Base-by-base conservation (phyloP, 2,797 vertebrate genomes). In the Taenioides sp. region DNA sequence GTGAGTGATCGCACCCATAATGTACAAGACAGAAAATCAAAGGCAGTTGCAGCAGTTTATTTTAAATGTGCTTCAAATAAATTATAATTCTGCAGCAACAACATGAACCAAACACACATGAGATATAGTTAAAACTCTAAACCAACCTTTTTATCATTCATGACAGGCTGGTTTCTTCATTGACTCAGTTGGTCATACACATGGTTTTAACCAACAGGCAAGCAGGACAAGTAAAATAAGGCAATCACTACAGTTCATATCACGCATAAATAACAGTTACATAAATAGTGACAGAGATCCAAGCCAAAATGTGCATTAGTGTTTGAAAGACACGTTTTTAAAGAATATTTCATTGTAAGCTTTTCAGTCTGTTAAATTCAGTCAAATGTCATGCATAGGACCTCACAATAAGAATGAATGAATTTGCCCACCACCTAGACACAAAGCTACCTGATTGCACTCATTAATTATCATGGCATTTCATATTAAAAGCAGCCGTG, bases 21-120 rank as follows among this genome's bases (percentile, higher is more conserved):
- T 28, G 12, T 7, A 37, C 20, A 40, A 23, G 11, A 43, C 34
- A 73, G 58, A 3, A 5, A 76, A 63, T 69, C 68, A 74, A 55
- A 47, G 61, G 80, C 79, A 83, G 79, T 84, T 81, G 79, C 77
- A 86, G 85, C 66, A 82, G 71, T 90, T 89, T 88, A 93, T 93
- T 94, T 77, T 78, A 63, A 73, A 77, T 81, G 72, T 84, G 83
- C 82, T 65, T 84, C 84, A 81, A 87, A 92, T 93, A 92, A 93
- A 91, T 86, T 90, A 91, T 70, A 68, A 87, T 85, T 90, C 80
- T 81, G 77, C 82, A 84, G 84, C 78, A 86, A 78, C 79, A 87
- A 78, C 78, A 76, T 73, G 34, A 87, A 70, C 57, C 5, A 25
- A 80, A 80, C 55, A 64, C 50, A 80, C 61, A 71, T 82, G 57